Evolutionary conservation across 1,140 invertebrate species (phyloP), one percentile per base, ranked within the genome.

Genomic region (Coenobita brevimanus): DNA sequence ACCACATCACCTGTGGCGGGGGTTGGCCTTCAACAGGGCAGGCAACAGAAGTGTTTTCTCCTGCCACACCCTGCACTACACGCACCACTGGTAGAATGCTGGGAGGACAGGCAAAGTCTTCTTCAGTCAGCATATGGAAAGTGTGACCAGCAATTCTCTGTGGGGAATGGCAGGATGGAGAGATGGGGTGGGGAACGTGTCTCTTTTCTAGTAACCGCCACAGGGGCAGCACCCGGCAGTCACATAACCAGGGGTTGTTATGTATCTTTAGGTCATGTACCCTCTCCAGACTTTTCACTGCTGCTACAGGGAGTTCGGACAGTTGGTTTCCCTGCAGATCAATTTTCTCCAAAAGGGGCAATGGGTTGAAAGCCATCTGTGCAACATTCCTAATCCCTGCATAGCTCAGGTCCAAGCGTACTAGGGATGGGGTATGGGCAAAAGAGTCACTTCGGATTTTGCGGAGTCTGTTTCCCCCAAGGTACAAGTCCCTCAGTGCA

Each of bases 151-250:
- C 93, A 0, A 97, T 92, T n/a, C n/a, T n/a, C n/a, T n/a, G n/a
- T n/a, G n/a, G n/a, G n/a, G n/a, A n/a, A n/a, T n/a, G n/a, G n/a
- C 97, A 98, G 90, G 95, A 94, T 0, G 97, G 97, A 90, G 96
- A 95, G 73, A 92, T 91, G 0, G 94, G 93, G 81, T 95, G 94
- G 0, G 96, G 95, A 69, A 95, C 94, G 91, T 64, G 62, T 27
- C 54, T 78, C 41, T 43, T 54, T 64, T 88, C 86, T 60, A 90
- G 64, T 3, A 89, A 83, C 24, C 73, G 80, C 88, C 89, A 89
- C 3, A 90, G 85, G 10, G 90, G 90, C 38, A 89, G 89, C 1
- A 92, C 83, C 36, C 88, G 91, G 89, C 92, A 93, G 87, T 93
- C 92, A 91, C 92, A 93, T n/a, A 90, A 85, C 92, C 92, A 93